Evolutionary conservation across 2,113 vertebrate species (phyloP), one percentile per base, ranked within the genome.

Genomic region (Sarotherodon lohbergeri): DNA sequence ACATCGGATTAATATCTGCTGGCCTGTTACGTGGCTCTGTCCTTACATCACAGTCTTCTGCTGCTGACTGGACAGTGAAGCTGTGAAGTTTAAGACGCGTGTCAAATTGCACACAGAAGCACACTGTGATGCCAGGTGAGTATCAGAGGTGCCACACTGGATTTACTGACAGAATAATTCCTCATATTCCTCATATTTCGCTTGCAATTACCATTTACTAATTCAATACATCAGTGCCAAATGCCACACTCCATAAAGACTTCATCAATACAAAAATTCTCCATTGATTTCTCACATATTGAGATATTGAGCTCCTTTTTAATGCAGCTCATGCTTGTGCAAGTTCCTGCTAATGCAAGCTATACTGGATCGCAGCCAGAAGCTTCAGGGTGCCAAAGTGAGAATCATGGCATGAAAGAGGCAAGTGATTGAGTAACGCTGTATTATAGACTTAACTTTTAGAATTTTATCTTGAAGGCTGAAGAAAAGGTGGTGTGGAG

Each of bases 1-100:
- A 86, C 80, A 81, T n/a, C 4, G 76, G 92, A 89, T 91, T 91
- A 90, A 88, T 89, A 86, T 89, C 73, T 90, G 83, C 83, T 43
- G 85, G 78, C 46, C 82, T 59, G 82, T 91, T 86, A 86, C 80
- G 11, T 56, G 79, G 55, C 80, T 78, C 79, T 50, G 87, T 84
- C 83, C 80, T 89, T 84, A 92, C 88, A 88, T 86, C 83, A 89
- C 82, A 68, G 88, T 86, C 86, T 84, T 91, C 87, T 82, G 73
- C 86, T 63, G 34, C 84, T 87, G 83, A 83, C 83, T 83, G 78
- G n/a, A 29, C 61, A 34, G 24, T 68, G 56, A 54, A 57, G 12
- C 73, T 14, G 22, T 29, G 39, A 43, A 13, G 41, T 59, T 34
- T 36, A 56, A 78, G 73, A 78, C 2, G 10, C 3, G 27, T 34